A percentile compares a stretch with the other conserved stretches of the same genome.
Evolutionary conservation across 2,113 vertebrate species (phyloP).

Genomic region (Tyto alba): DNA sequence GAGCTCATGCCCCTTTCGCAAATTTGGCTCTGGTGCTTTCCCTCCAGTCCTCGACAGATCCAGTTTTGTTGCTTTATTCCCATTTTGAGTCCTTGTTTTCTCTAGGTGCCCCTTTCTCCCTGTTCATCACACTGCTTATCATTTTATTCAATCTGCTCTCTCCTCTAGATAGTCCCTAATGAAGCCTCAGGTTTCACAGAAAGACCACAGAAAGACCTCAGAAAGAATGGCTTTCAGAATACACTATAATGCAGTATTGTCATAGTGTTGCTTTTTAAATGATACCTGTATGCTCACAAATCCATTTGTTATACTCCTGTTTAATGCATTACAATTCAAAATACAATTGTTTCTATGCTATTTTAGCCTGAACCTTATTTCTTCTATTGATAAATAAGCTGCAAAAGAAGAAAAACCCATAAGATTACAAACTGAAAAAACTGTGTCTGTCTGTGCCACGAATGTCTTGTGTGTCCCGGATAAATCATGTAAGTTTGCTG

Average conservation of each 20-base stretch:
- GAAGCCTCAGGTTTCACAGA: not conserved
- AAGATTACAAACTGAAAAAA: not conserved
- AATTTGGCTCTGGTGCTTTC: not conserved
- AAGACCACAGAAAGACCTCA: not conserved
- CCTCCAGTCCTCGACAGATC: not conserved
- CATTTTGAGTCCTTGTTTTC: not conserved
- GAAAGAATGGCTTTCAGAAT: not conserved
- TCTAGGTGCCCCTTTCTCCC: not conserved
- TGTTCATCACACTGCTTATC: not conserved
- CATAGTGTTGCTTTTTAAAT: not conserved
- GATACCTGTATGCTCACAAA: not conserved
- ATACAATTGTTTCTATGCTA: not conserved
- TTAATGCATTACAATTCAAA: not conserved
- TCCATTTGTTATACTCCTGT: not conserved
- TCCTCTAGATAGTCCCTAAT: not conserved
- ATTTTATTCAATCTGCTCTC: not conserved
- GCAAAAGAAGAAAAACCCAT: not conserved
- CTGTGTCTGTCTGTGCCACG: rapidly evolving
- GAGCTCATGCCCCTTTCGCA: not conserved
- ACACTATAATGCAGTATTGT: not conserved
- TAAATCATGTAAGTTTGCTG: rapidly evolving
- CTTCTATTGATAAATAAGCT: not conserved
- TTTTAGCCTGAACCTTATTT: not conserved
- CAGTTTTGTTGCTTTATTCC: not conserved
- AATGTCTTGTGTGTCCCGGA: not conserved